phyloP scores from a whole-genome alignment of 2,888 invertebrate species.

The Dolomedes plantarius region DNA sequence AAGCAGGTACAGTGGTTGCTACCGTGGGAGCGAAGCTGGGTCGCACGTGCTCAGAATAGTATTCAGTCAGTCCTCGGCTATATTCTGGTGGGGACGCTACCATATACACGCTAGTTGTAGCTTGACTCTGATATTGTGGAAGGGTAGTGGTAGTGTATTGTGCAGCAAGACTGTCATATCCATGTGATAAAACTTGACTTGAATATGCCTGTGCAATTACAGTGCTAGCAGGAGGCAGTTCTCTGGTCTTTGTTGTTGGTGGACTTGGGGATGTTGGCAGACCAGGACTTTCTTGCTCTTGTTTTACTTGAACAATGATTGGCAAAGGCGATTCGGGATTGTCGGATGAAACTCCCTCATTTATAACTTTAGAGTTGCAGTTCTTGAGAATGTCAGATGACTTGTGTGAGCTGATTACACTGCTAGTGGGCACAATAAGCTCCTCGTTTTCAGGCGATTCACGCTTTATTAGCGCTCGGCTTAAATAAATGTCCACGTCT shows the following conservation, averaged over 20 bases:
- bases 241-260: slow-evolving; percentile 19
- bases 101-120: slow-evolving; percentile 32
- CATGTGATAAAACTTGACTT: slow-evolving; percentile 40
- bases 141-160: slow-evolving; percentile 36
- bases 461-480: slow-evolving; percentile 34
- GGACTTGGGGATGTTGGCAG: slow-evolving; percentile 30
- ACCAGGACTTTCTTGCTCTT: slow-evolving; percentile 19
- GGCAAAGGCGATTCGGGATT: slow-evolving; percentile 33
- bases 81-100: slow-evolving; percentile 43
- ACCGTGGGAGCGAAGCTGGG: slow-evolving; percentile 22
- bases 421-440: slow-evolving; percentile 28
- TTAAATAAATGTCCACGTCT: slow-evolving; percentile 59
- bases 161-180: slow-evolving; percentile 35
- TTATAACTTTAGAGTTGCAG: slow-evolving; percentile 12
- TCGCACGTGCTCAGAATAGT: slow-evolving; percentile 45
- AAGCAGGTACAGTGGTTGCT: slow-evolving; percentile 38
- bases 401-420: slow-evolving; percentile 28
- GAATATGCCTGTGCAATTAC: slow-evolving; percentile 51
- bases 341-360: slow-evolving; percentile 13
- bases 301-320: slow-evolving; percentile 45
- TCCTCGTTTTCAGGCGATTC: slow-evolving; percentile 27
- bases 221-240: slow-evolving; percentile 49
- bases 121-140: slow-evolving; percentile 28
- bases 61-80: slow-evolving; percentile 33
- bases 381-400: slow-evolving; percentile 2